Conservation (phyloP, 2,113 vertebrate species). For the Oxyruncus cristatus region DNA sequence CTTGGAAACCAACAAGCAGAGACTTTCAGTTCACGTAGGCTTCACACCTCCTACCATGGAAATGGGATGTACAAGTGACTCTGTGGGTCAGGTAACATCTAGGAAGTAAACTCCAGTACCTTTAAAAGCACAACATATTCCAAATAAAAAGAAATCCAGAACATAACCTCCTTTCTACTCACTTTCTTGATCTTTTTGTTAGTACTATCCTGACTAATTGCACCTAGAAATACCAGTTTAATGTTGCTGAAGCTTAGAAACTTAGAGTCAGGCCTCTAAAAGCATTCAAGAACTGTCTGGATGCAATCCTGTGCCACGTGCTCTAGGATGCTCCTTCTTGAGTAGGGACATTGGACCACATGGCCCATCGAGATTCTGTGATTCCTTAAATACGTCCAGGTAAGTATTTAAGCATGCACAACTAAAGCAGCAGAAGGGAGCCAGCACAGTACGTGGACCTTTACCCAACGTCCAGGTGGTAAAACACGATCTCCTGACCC, state of each 20-base stretch:
- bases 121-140: not conserved
- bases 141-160: not conserved
- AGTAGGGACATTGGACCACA: not conserved
- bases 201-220: not conserved
- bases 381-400: not conserved
- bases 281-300: not conserved
- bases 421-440: not conserved
- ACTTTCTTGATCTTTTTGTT: not conserved
- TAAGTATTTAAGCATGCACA: not conserved
- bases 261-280: not conserved
- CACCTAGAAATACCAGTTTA: not conserved
- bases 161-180: not conserved
- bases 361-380: no score
- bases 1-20: not conserved
- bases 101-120: not conserved
- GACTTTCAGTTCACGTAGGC: no score
- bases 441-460: rapidly evolving
- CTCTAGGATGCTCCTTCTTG: not conserved
- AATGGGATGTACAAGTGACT: not conserved
- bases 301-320: not conserved
- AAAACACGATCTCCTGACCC: not conserved
- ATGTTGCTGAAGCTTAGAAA: not conserved
- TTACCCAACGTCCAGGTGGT: rapidly evolving
- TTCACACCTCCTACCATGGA: rapidly evolving
- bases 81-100: not conserved